Evolutionary conservation across 2,888 invertebrate species (phyloP), one percentile per base, ranked within the genome.

Genomic region (Dryadula phaetusa): DNA sequence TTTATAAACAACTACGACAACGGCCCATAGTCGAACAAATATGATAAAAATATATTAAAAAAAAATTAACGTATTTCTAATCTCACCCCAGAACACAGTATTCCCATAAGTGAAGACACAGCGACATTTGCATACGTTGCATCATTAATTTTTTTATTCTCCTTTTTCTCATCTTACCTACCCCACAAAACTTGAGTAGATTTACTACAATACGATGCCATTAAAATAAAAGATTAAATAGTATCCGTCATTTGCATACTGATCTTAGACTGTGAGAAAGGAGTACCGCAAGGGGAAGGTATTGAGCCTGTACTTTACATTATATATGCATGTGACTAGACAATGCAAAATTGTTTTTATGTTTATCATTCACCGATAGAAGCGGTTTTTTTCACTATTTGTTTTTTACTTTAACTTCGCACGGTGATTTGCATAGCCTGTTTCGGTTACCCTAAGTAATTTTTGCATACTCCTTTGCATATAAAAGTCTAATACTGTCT

Each of bases 171-270:
- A 74, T 81, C 79, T 80, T 74, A 75, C 73, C 77, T 81, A 82
- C 88, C 90, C 89, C 78, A 84, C 82, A 81, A 75, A 76, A 72
- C 73, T 74, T 84, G 81, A 84, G 90, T 82, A 80, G 87, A 83
- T 82, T 81, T 82, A 85, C 83, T 83, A 92, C 90, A 92, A 92
- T 86, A 87, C 82, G 90, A 89, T 87, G 86, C 82, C 80, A 91
- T 92, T 92, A 92, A 92, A 92, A 92, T 92, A 92, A 92, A 92
- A 90, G 92, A 92, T 90, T 87, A 87, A 84, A 84, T 82, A 83
- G 82, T 80, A 85, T 86, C 79, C 77, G 69, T 72, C 74, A 92
- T 92, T 90, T 92, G 89, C 92, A 92, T 91, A 89, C 83, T 77
- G 78, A 82, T 83, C 78, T 72, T 71, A 74, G 74, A 76, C 80